These are phyloP conservation scores for Hetaerina americana DNA, from an alignment of 1,140 invertebrate genomes.

Conservation along the genomic window DNA sequence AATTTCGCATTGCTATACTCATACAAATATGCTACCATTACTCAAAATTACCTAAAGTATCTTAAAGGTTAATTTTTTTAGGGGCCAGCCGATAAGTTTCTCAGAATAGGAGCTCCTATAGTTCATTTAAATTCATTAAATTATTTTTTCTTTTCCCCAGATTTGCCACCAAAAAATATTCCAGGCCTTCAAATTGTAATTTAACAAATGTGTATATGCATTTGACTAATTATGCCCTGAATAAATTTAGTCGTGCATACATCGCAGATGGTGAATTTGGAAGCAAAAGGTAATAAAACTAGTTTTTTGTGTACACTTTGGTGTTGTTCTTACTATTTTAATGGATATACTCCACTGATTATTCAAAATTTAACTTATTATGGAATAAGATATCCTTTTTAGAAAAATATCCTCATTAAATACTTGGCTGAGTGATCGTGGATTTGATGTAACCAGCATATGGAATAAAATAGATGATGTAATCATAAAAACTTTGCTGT, in stretches of 20 bases:
- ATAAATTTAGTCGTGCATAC: slow-evolving; percentile 52
- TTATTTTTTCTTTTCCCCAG: slow-evolving; percentile 26
- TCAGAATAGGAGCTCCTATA: too few relatives aligned
- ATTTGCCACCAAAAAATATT: slow-evolving; percentile 76
- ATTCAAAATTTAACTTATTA: too few relatives aligned
- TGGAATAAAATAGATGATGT: slow-evolving; percentile 79
- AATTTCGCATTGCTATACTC: too few relatives aligned
- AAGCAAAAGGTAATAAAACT: slow-evolving; percentile 54
- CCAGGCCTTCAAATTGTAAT: slow-evolving; percentile 63
- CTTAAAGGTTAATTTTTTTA: too few relatives aligned
- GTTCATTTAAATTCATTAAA: slow-evolving; percentile 4
- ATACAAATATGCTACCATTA: too few relatives aligned
- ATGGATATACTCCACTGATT: background rate
- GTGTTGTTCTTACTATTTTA: background rate
- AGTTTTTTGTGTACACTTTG: background rate
- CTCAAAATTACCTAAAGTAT: too few relatives aligned
- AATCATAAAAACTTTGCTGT: slow-evolving; percentile 78
- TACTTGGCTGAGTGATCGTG: slow-evolving; percentile 50
- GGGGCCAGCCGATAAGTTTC: too few relatives aligned
- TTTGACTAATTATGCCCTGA: slow-evolving; percentile 92
- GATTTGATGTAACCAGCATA: slow-evolving; percentile 56
- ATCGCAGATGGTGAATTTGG: slow-evolving; percentile 56
- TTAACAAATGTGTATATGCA: slow-evolving; percentile 87
- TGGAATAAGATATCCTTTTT: too few relatives aligned
- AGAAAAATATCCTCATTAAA: slow-evolving; percentile 71